Percentiles rank a stretch among this genome's conserved stretches.
Evolutionary conservation across 2,888 invertebrate genomes (phyloP).

Genomic region (Ormyrus pomaceus): DNA sequence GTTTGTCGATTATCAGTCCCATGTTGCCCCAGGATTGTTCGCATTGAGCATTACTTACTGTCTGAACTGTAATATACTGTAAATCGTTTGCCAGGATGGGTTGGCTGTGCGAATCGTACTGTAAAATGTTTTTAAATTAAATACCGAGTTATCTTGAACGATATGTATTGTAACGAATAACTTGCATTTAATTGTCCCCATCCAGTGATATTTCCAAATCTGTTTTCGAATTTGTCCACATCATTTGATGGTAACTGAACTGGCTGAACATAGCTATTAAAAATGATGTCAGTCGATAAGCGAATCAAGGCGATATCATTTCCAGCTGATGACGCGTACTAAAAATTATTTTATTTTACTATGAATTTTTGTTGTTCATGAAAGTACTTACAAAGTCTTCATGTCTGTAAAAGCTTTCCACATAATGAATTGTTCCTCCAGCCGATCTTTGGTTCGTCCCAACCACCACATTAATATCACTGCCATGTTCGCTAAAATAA

Average conservation of each 20-base stretch:
- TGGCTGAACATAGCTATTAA: slow-evolving; percentile 54
- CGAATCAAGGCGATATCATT: slow-evolving; percentile 60
- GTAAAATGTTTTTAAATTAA: no score
- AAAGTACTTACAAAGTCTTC: background rate
- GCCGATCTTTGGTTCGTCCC: background rate
- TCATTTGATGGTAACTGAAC: slow-evolving; percentile 49
- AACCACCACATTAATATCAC: background rate
- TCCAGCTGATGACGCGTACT: background rate
- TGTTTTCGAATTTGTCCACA: slow-evolving; percentile 12
- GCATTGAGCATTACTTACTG: background rate
- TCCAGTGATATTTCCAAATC: slow-evolving; percentile 54
- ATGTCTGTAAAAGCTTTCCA: slow-evolving; percentile 19
- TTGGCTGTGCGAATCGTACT: no score
- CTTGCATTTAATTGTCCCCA: slow-evolving; percentile 57
- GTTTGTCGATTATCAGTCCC: background rate
- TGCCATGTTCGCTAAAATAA: no score
- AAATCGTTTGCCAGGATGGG: background rate
- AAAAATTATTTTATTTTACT: slow-evolving; percentile 16
- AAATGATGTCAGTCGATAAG: slow-evolving; percentile 52
- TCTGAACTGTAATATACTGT: background rate
- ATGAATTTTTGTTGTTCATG: no score
- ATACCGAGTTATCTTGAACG: no score
- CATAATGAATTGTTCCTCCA: slow-evolving; percentile 73
- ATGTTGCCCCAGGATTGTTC: background rate
- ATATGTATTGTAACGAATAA: background rate